Evolutionary conservation across 2,113 vertebrate species (phyloP).

Genomic region (Ceyx melanurus): DNA sequence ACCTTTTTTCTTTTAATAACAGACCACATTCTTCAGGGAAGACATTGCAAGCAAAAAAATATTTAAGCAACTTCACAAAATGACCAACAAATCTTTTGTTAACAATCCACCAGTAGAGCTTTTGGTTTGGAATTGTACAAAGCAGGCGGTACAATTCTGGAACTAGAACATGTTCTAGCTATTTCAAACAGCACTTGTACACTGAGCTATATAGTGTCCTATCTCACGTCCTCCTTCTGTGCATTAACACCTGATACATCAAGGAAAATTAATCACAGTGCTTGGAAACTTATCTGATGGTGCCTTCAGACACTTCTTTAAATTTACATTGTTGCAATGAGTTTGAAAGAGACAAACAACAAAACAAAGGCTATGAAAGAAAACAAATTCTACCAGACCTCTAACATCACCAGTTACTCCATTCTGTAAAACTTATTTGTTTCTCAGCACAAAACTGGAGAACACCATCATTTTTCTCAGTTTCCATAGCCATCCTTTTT

Average conservation of each 20-base stretch:
- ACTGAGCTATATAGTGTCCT: rapidly evolving
- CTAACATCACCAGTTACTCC: background rate
- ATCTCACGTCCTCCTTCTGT: background rate
- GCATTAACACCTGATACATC: background rate
- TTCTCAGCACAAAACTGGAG: background rate
- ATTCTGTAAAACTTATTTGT: background rate
- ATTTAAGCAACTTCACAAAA: background rate
- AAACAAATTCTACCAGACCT: background rate
- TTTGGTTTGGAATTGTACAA: background rate
- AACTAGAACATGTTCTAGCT: background rate
- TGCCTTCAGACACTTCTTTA: background rate
- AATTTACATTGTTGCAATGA: background rate
- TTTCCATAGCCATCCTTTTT: background rate
- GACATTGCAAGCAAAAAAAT: background rate
- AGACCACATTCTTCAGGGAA: background rate
- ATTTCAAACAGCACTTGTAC: background rate
- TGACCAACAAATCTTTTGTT: background rate
- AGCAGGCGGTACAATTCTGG: background rate
- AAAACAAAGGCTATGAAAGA: background rate
- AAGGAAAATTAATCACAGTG: background rate
- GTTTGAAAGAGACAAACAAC: background rate
- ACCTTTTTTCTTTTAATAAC: background rate
- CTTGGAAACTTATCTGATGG: background rate
- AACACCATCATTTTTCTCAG: background rate
- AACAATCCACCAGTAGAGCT: background rate